Conservation (phyloP, 2,888 invertebrate species). For the Drosophila borborema region DNA sequence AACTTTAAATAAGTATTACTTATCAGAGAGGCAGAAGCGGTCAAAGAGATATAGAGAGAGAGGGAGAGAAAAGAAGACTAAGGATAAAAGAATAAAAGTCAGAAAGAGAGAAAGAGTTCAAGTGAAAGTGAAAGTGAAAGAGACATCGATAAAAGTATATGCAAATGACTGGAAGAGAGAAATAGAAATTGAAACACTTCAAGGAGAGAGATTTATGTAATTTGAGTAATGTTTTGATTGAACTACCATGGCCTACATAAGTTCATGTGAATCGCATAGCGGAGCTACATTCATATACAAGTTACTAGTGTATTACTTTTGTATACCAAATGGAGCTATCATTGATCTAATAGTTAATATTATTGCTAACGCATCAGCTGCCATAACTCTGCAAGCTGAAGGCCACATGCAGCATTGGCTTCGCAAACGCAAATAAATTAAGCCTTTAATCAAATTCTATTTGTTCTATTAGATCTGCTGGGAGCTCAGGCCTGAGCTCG, state of each 20-base stretch:
- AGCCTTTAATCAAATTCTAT: background rate
- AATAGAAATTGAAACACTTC: too few species aligned
- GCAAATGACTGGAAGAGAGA: too few species aligned
- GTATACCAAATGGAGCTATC: background rate
- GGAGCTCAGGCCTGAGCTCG: background rate
- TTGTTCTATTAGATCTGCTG: conserved; percentile 5
- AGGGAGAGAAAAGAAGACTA: too few species aligned
- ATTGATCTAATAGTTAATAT: background rate
- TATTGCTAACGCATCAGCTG: background rate
- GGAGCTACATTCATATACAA: background rate
- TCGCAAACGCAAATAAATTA: conserved; percentile 1
- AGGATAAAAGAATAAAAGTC: background rate
- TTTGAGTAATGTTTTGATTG: background rate
- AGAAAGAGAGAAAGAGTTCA: background rate
- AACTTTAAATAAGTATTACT: too few species aligned
- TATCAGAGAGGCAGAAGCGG: too few species aligned
- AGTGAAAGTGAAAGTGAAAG: background rate
- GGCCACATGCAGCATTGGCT: background rate
- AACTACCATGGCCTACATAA: background rate
- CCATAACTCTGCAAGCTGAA: background rate
- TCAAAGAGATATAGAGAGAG: too few species aligned
- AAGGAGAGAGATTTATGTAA: too few species aligned
- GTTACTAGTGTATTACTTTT: background rate
- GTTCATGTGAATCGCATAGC: background rate
- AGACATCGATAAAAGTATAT: too few species aligned